Conservation (phyloP, 2,888 invertebrate genomes). For the Cerastoderma edule region DNA sequence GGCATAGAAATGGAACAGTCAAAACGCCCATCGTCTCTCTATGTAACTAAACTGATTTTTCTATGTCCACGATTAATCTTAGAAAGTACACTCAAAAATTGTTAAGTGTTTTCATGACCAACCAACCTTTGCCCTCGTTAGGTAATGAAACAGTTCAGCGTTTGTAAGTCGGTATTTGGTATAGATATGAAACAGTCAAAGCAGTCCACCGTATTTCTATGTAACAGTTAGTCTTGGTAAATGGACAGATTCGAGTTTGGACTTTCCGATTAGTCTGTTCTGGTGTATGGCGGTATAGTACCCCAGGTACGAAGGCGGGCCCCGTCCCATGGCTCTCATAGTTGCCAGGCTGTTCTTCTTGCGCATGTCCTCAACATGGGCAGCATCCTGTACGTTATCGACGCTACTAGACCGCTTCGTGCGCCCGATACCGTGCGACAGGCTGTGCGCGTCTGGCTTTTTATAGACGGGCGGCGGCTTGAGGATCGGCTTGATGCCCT, state of each 20-base stretch:
- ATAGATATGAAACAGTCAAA: no score
- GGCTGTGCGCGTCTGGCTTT: conserved; percentile 42
- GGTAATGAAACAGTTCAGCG: not conserved
- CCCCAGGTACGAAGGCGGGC: conserved; percentile 58
- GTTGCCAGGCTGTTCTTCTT: conserved; percentile 27
- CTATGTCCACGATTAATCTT: not conserved
- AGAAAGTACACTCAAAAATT: not conserved
- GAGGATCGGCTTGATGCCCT: conserved; percentile 39
- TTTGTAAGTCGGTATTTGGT: not conserved
- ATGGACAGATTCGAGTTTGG: conserved; percentile 34
- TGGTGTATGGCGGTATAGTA: conserved; percentile 59
- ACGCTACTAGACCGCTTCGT: conserved; percentile 14
- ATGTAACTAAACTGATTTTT: not conserved
- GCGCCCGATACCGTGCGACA: conserved; percentile 36
- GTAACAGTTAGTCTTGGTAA: conserved; percentile 48
- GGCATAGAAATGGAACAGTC: no score
- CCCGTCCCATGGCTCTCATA: conserved; percentile 51
- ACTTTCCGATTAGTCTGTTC: conserved; percentile 30
- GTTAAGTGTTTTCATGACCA: not conserved
- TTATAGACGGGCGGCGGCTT: conserved; percentile 28
- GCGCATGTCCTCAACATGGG: conserved; percentile 29
- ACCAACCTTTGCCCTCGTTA: not conserved
- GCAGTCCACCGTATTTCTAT: conserved; percentile 4
- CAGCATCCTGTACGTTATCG: conserved; percentile 36
- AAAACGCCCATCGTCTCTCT: no score